Evolutionary conservation across 2,888 invertebrate genomes (phyloP).

Genomic region (Aphodius granarius): DNA sequence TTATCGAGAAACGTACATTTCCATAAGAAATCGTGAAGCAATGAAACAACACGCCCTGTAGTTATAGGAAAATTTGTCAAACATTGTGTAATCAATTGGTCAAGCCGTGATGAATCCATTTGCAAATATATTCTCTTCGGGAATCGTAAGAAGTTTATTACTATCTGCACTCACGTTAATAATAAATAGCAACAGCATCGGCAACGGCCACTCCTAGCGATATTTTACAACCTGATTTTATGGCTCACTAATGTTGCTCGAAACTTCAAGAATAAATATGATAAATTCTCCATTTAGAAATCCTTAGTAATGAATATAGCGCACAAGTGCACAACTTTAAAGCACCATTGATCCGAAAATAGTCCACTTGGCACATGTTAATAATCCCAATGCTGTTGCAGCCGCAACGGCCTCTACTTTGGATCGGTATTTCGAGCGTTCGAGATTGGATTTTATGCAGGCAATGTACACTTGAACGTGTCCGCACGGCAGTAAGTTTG

Average conservation of each 20-base stretch:
- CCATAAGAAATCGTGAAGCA: too few relatives aligned
- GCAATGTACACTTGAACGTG: not conserved
- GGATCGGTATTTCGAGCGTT: not conserved
- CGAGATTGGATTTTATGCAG: not conserved
- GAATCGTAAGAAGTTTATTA: not conserved
- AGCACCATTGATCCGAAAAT: not conserved
- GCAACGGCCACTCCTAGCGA: not conserved
- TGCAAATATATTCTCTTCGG: not conserved
- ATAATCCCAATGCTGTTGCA: not conserved
- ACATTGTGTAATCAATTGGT: not conserved
- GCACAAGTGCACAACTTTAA: not conserved
- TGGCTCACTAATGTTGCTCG: not conserved
- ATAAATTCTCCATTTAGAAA: not conserved
- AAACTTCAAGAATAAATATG: not conserved
- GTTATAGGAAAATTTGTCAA: not conserved
- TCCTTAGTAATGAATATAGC: not conserved
- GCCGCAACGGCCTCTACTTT: not conserved
- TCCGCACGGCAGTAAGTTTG: not conserved
- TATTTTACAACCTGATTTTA: not conserved
- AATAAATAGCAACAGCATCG: not conserved
- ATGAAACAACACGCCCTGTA: not conserved
- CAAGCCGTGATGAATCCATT: not conserved
- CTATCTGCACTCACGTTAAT: not conserved
- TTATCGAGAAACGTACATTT: not conserved
- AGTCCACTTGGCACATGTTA: not conserved